Evolutionary conservation across 2,888 invertebrate genomes (phyloP), one percentile per base, ranked within the genome.

Genomic region (Callyntrura sp.): DNA sequence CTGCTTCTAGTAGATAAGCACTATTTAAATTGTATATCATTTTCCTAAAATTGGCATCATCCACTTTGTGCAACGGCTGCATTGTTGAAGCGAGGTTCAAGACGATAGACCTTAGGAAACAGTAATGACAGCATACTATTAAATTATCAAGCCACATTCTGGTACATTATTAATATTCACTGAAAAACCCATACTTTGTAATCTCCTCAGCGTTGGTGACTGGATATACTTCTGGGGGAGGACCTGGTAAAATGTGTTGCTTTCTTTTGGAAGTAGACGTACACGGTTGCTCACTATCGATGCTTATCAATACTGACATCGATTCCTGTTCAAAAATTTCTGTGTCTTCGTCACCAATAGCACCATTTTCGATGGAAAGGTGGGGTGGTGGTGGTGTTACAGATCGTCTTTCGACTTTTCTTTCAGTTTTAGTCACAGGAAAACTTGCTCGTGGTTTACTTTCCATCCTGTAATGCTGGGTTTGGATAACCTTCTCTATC

Each of bases 101-200:
- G 0, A 88, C 92, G n/a, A 92, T 55, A 14, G 70, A 78, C 35
- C 92, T 92, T 25, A 9, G 85, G 17, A n/a, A 20, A 17, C n/a
- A 60, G 17, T 45, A n/a, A n/a, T 62, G 0, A 6, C 35, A 35
- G 35, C 2, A 35, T n/a, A n/a, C n/a, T n/a, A n/a, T n/a, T n/a
- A n/a, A n/a, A n/a, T n/a, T n/a, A n/a, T n/a, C n/a, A n/a, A n/a
- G n/a, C n/a, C n/a, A n/a, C n/a, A 35, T 4, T 35, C 2, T 35
- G 35, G 6, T 6, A 4, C 35, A 35, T 35, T 4, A 35, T 35
- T 35, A 35, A 35, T 6, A 6, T 35, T 35, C 5, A 55, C 45
- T n/a, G 45, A 4, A 73, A 2, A 45, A n/a, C 0, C 81, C 87
- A 83, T 83, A 88, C 88, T 51, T 88, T 48, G 76, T 65, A 0